These are phyloP conservation scores for Tinamus major DNA, from an alignment of 2,797 vertebrate species.

Conservation along the genomic window DNA sequence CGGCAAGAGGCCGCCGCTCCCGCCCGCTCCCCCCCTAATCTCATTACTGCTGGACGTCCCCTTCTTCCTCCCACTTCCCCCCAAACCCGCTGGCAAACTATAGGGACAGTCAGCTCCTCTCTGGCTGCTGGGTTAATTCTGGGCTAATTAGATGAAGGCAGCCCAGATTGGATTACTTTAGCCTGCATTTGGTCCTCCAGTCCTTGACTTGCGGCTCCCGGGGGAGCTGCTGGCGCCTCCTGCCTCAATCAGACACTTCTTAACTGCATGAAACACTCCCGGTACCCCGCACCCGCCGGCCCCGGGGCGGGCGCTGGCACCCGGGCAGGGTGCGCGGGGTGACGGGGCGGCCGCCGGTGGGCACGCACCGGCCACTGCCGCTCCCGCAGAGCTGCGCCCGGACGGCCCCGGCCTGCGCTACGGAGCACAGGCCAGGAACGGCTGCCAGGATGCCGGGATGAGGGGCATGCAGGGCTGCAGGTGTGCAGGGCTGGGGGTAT, in stretches of 20 bases:
- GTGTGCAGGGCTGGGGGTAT: too few species aligned
- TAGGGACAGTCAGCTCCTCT: constrained; percentile 74
- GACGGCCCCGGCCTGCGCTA: not conserved
- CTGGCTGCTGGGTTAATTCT: constrained; percentile 81
- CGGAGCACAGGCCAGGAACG: not conserved
- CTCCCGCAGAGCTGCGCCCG: not conserved
- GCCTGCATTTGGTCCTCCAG: constrained; percentile 89
- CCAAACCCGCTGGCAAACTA: constrained; percentile 70
- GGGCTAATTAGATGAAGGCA: constrained; percentile 83
- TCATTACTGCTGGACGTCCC: constrained; percentile 66
- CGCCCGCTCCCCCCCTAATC: constrained; percentile 52
- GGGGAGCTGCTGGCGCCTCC: constrained; percentile 92
- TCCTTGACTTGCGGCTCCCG: constrained; percentile 87
- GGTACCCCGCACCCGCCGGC: constrained; percentile 56
- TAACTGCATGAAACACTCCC: constrained; percentile 81
- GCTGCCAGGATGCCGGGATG: not conserved
- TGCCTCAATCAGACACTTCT: constrained; percentile 87
- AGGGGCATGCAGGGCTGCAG: too few species aligned
- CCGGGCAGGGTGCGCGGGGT: constrained; percentile 36
- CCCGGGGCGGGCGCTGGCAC: constrained; percentile 43
- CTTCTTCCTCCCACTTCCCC: constrained; percentile 69
- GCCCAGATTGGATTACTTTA: constrained; percentile 88
- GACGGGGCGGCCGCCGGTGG: constrained; percentile 37
- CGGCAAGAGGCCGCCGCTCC: constrained; percentile 45
- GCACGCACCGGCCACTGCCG: not conserved